Evolutionary conservation across 2,888 invertebrate genomes (phyloP).

Genomic region (Labia minor): DNA sequence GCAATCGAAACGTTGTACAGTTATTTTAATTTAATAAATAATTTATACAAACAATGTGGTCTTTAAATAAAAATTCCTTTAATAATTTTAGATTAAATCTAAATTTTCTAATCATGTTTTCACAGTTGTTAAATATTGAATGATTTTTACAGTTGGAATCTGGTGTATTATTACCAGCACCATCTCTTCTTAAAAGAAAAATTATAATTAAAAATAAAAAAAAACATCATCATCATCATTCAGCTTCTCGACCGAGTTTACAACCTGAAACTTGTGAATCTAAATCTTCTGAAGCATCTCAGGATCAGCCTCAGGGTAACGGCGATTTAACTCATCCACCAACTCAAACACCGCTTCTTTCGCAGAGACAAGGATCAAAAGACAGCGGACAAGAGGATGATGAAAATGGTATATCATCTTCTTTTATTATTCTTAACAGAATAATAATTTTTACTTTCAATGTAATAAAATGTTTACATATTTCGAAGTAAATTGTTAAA

Average conservation of each 20-base stretch:
- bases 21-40: no score
- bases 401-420: constrained; percentile 30
- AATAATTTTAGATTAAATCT: no score
- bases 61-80: no score
- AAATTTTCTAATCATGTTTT: no score
- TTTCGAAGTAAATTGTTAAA: background rate
- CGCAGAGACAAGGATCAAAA: constrained; percentile 61
- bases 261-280: constrained; percentile 27
- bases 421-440: no score
- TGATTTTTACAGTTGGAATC: constrained; percentile 42
- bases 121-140: no score
- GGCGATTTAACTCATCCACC: constrained; percentile 52
- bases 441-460: constrained; percentile 17
- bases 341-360: constrained; percentile 37
- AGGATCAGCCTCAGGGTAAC: constrained; percentile 41
- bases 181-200: constrained; percentile 69
- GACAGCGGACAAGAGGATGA: constrained; percentile 56
- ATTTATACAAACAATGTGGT: no score
- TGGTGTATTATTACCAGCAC: constrained; percentile 76
- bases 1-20: no score
- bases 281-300: constrained; percentile 27
- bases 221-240: constrained; percentile 60
- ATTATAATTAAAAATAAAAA: constrained; percentile 97
- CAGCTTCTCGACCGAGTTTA: constrained; percentile 40
- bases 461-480: background rate